These are phyloP conservation scores for Ochropleura plecta DNA, from an alignment of 2,888 invertebrate genomes.

Conservation along the genomic window DNA sequence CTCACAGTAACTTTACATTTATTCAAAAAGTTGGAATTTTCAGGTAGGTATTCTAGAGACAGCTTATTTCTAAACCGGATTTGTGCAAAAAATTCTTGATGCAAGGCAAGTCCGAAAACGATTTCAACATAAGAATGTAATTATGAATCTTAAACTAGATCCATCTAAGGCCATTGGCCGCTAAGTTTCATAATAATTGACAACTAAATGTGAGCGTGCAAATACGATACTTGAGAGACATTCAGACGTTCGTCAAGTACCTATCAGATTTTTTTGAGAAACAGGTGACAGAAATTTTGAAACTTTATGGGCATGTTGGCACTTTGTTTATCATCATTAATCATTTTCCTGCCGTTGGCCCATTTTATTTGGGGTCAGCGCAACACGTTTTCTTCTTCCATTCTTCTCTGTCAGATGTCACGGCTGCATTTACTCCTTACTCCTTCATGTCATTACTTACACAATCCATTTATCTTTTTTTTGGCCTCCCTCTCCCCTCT, in stretches of 20 bases:
- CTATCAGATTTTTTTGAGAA: constrained; percentile 26
- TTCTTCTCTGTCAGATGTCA: too few species aligned
- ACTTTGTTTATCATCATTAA: neutral
- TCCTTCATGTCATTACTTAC: too few species aligned
- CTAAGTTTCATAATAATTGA: constrained; percentile 55
- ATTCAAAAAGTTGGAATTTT: neutral
- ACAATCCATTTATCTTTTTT: too few species aligned
- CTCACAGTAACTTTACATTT: neutral
- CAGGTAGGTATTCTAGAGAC: neutral
- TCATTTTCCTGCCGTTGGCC: too few species aligned
- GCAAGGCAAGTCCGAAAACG: constrained; percentile 25
- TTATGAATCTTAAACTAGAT: constrained; percentile 54
- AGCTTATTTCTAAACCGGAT: constrained; percentile 40
- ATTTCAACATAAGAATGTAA: constrained; percentile 51
- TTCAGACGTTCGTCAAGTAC: constrained; percentile 27
- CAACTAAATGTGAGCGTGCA: constrained; percentile 44
- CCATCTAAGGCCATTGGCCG: constrained; percentile 55
- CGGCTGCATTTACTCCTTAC: too few species aligned
- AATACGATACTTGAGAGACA: constrained; percentile 45
- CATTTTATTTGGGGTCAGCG: too few species aligned
- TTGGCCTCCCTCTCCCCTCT: too few species aligned
- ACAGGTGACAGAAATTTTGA: constrained; percentile 36
- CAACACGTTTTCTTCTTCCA: too few species aligned
- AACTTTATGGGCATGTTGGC: constrained; percentile 25
- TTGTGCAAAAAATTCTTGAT: constrained; percentile 21